phyloP scores from a whole-genome alignment of 2,113 vertebrate species.

The Hucho hucho region DNA sequence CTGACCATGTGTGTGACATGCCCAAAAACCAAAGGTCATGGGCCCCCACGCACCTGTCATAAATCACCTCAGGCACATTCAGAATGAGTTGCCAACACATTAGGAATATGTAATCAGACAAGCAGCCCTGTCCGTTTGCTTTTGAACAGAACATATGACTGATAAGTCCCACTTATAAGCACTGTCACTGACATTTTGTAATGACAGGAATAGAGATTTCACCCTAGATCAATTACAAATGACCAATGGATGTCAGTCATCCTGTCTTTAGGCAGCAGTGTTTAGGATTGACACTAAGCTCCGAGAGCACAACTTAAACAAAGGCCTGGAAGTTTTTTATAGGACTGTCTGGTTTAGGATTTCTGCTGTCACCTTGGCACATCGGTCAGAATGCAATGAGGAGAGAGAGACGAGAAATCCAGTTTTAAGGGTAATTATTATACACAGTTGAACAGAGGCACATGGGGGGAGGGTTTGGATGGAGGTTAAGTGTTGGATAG shows the following conservation, averaged over 20 bases:
- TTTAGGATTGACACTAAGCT: neutral
- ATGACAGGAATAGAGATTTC: neutral
- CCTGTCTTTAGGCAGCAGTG: neutral
- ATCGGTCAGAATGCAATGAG: too few relatives aligned
- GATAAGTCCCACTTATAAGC: too few relatives aligned
- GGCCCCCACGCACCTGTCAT: neutral
- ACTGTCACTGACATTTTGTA: too few relatives aligned
- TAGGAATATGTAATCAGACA: neutral
- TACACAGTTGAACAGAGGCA: too few relatives aligned
- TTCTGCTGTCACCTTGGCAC: too few relatives aligned
- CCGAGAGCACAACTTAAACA: too few relatives aligned
- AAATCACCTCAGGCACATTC: neutral
- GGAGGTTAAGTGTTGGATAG: too few relatives aligned
- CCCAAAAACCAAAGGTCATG: neutral
- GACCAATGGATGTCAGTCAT: neutral
- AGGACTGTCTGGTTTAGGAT: too few relatives aligned
- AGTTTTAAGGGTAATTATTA: too few relatives aligned
- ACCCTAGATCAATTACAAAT: neutral
- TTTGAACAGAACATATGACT: conserved; percentile 6
- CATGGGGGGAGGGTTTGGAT: too few relatives aligned
- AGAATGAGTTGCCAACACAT: neutral
- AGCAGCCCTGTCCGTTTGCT: conserved; percentile 8
- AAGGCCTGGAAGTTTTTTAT: too few relatives aligned
- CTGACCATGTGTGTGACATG: neutral
- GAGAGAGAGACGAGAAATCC: too few relatives aligned